Percentiles rank a stretch among this genome's conserved stretches.
phyloP scores from a whole-genome alignment of 2,797 vertebrate genomes.

The Paratrypauchen microcephalus region DNA sequence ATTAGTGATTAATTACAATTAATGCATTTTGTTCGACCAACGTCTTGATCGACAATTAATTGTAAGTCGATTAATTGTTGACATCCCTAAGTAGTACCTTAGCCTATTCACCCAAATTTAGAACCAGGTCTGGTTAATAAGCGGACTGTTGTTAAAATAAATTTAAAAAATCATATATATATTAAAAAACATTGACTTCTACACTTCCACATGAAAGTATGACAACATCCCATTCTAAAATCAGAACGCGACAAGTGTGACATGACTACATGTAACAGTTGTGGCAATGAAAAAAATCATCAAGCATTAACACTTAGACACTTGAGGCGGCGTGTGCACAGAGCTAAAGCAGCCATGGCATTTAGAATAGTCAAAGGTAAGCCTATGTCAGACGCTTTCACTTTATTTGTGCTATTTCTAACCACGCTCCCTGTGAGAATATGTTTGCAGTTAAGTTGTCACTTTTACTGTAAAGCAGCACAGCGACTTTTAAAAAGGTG shows the following conservation, averaged over 20 bases:
- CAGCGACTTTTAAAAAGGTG: slow-evolving; percentile 35
- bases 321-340: slow-evolving; percentile 25
- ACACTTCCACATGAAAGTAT: background rate
- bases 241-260: background rate
- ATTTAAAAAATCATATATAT: background rate
- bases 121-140: background rate
- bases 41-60: no score
- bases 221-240: background rate
- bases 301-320: slow-evolving; percentile 47
- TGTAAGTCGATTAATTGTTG: no score
- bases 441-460: slow-evolving; percentile 39
- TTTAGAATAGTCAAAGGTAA: slow-evolving; percentile 28
- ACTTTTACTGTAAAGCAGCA: slow-evolving; percentile 23
- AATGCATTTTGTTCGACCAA: no score
- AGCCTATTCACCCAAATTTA: background rate
- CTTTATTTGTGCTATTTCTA: slow-evolving; percentile 21
- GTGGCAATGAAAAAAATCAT: slow-evolving; percentile 21
- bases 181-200: background rate
- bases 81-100: no score
- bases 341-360: slow-evolving; percentile 42
- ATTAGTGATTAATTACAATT: no score
- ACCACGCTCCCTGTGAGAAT: slow-evolving; percentile 28
- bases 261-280: slow-evolving; percentile 3
- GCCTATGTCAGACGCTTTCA: slow-evolving; percentile 27
- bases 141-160: background rate